Evolutionary conservation across 2,797 vertebrate genomes (phyloP).

Genomic region (Tokudaia muenninki): DNA sequence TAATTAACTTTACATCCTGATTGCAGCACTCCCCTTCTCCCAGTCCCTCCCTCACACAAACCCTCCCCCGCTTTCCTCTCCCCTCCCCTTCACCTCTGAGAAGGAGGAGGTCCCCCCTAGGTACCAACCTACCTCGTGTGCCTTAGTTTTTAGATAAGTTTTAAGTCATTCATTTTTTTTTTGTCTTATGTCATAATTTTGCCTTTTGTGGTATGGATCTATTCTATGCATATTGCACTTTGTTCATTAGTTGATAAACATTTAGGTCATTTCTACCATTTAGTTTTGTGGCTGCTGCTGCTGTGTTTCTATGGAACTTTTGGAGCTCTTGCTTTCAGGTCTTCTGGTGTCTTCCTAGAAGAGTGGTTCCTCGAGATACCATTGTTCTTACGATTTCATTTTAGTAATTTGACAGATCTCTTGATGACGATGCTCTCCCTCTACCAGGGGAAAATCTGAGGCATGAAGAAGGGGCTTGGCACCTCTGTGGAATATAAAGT

Average conservation of each 20-base stretch:
- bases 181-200: not conserved
- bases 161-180: not conserved
- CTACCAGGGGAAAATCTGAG: not conserved
- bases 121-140: no score
- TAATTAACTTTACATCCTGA: no score
- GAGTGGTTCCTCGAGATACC: not conserved
- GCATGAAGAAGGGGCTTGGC: not conserved
- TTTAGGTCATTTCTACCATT: not conserved
- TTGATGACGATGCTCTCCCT: not conserved
- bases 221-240: not conserved
- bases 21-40: no score
- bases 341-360: not conserved
- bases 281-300: not conserved
- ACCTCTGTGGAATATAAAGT: constrained; percentile 1
- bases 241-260: not conserved
- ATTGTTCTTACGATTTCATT: constrained; percentile 40
- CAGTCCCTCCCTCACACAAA: no score
- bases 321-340: not conserved
- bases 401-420: constrained; percentile 17
- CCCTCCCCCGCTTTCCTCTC: no score
- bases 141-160: not conserved
- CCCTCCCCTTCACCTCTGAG: no score
- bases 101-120: no score
- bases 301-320: not conserved
- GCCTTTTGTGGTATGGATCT: not conserved